Base-by-base conservation (phyloP, 2,888 invertebrate species). In the Baronia brevicornis region DNA sequence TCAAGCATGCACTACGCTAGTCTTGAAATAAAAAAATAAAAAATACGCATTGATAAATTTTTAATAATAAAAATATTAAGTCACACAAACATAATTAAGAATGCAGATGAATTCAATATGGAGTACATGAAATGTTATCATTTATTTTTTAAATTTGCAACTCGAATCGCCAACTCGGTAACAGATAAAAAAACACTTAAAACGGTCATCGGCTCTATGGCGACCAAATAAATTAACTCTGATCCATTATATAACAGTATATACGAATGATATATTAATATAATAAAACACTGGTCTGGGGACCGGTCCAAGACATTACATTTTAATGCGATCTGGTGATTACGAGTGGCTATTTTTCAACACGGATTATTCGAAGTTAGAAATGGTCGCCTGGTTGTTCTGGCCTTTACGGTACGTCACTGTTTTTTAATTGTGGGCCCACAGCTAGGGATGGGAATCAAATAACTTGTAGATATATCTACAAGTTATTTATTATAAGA, bases 221-320 rank as follows among this genome's bases (percentile, higher is more conserved):
- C 68, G 78, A 73, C 65, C 70, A 68, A 60, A 75, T 77, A 77
- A 77, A 80, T 77, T 67, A 73, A 57, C 41, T 53, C 68, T 66
- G 70, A 73, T 68, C 65, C 63, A 75, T 74, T 74, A 68, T 62
- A 65, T 72, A 71, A 72, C 58, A 61, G 53, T 59, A 62, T 63
- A 58, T 63, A 63, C 48, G 59, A 62, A 71, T 74, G 74, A 77
- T 74, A 70, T 66, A 78, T 78, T 69, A 60, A 52, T 67, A 60
- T 54, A 65, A 65, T 66, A 65, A 65, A 64, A 58, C 43, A 43
- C 36, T 45, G 44, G 51, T 51, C 51, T 49, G 44, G 43, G 26
- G 57, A 67, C 72, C 63, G 63, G 71, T 73, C 60, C 35, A 50
- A 29, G 61, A 65, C 61, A 60, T 69, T 57, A 64, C 59, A 55